phyloP scores from a whole-genome alignment of 2,888 invertebrate genomes.

The Meandrusa payeni region DNA sequence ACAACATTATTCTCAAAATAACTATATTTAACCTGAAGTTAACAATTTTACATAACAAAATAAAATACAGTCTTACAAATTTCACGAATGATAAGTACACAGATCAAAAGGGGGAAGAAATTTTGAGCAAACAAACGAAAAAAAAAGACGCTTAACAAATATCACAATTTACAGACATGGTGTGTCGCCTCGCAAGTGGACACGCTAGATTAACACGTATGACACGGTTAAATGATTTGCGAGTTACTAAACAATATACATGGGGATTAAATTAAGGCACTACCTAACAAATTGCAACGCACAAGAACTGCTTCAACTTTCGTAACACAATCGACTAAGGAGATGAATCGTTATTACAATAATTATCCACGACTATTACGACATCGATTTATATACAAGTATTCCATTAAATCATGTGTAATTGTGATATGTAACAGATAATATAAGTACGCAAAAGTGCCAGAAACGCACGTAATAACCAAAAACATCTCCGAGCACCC shows the following conservation, averaged over 20 bases:
- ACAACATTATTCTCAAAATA: conserved; percentile 63
- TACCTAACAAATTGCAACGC: conserved; percentile 37
- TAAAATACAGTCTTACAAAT: conserved; percentile 80
- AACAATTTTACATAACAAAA: conserved; percentile 77
- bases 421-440: conserved; percentile 56
- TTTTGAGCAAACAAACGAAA: conserved; percentile 65
- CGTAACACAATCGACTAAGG: conserved; percentile 29
- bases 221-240: conserved; percentile 26
- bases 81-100: conserved; percentile 77
- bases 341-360: conserved; percentile 43
- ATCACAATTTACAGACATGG: conserved; percentile 65
- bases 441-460: conserved; percentile 42
- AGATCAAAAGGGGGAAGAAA: conserved; percentile 57
- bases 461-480: conserved; percentile 35
- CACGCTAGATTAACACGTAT: conserved; percentile 25
- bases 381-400: conserved; percentile 47
- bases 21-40: conserved; percentile 77
- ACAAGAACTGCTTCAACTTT: conserved; percentile 24
- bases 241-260: conserved; percentile 26
- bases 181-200: conserved; percentile 45
- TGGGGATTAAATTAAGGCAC: conserved; percentile 61
- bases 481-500: conserved; percentile 49
- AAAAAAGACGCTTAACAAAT: conserved; percentile 57
- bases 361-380: conserved; percentile 38
- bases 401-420: conserved; percentile 47